Conservation (phyloP, 2,113 vertebrate species). For the Vireo altiloquus region DNA sequence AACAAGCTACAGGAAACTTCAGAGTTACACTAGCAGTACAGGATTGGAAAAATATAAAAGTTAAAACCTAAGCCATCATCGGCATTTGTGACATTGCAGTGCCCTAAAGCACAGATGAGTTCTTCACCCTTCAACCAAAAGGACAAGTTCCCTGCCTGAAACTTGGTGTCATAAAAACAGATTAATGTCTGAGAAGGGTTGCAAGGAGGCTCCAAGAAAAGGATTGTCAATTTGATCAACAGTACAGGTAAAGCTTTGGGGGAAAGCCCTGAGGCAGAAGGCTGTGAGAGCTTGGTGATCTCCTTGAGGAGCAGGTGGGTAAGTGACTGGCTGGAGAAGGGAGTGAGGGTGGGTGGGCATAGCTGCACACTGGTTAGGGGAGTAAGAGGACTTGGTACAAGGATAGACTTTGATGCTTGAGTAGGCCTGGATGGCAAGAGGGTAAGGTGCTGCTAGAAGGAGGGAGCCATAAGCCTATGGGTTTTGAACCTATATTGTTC, state of each 20-base stretch:
- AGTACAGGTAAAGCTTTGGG: neutral
- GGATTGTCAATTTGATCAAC: neutral
- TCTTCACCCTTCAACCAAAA: neutral
- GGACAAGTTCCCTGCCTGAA: neutral
- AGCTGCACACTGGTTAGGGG: neutral
- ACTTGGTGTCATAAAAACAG: neutral
- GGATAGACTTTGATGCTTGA: neutral
- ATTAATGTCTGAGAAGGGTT: neutral
- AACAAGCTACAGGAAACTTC: no score
- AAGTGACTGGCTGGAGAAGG: neutral
- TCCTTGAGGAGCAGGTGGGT: neutral
- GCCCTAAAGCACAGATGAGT: neutral
- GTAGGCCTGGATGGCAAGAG: neutral
- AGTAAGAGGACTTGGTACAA: neutral
- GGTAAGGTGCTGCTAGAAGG: neutral
- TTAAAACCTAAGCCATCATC: no score
- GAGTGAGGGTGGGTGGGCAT: no score
- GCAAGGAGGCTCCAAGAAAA: neutral
- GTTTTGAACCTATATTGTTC: neutral
- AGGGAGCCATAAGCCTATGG: neutral
- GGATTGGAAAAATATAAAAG: no score
- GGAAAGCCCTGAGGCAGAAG: neutral
- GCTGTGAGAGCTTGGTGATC: neutral
- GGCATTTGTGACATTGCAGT: neutral
- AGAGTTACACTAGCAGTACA: no score